These are phyloP conservation scores for Serranus cabrilla DNA, from an alignment of 2,797 vertebrate genomes.

Conservation along the genomic window DNA sequence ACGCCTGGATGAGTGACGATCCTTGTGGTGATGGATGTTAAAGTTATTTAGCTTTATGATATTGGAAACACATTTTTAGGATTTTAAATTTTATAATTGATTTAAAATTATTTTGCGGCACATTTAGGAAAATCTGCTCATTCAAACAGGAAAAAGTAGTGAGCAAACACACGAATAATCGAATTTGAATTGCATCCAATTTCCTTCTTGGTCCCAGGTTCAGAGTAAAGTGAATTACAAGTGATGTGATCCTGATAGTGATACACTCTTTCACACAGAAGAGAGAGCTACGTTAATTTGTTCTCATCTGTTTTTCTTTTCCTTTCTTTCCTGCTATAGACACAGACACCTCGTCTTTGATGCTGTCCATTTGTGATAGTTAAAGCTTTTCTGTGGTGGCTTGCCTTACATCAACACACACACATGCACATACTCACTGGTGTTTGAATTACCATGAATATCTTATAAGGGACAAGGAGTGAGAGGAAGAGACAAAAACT, in stretches of 20 bases:
- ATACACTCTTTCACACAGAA: slow-evolving; percentile 20
- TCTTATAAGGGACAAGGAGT: slow-evolving; percentile 60
- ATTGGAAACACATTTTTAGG: too few species aligned
- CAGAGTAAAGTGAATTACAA: slow-evolving; percentile 26
- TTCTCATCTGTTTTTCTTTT: slow-evolving; percentile 35
- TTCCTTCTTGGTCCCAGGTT: slow-evolving; percentile 2
- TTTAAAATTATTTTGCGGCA: too few species aligned
- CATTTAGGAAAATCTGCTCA: background rate
- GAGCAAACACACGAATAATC: background rate
- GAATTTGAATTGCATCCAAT: slow-evolving; percentile 25
- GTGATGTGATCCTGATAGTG: slow-evolving; percentile 32
- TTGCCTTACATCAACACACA: slow-evolving; percentile 34
- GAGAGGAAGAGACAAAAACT: slow-evolving; percentile 46
- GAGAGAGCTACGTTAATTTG: background rate
- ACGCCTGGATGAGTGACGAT: too few species aligned
- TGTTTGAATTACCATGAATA: slow-evolving; percentile 71
- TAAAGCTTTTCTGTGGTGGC: slow-evolving; percentile 43
- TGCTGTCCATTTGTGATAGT: slow-evolving; percentile 50
- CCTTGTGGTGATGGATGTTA: too few species aligned
- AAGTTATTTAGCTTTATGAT: too few species aligned
- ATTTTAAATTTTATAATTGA: too few species aligned
- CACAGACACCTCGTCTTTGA: slow-evolving; percentile 36
- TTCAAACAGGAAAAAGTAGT: background rate
- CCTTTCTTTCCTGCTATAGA: slow-evolving; percentile 43
- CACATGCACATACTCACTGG: background rate